Evolutionary conservation across 2,888 invertebrate genomes (phyloP), one percentile per base, ranked within the genome.

Genomic region (Uropetala carovei): DNA sequence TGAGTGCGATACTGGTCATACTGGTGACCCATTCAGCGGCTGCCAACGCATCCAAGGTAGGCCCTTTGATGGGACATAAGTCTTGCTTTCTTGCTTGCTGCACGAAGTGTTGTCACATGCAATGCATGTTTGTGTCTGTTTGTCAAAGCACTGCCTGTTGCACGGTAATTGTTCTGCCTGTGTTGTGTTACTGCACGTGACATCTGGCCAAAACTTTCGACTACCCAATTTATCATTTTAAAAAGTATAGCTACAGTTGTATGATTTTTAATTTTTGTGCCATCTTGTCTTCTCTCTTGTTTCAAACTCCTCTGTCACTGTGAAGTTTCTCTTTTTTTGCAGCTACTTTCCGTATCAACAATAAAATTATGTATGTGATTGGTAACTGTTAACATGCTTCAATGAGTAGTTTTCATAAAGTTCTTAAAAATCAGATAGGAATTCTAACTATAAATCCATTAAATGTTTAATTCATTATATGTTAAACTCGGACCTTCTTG

Each of bases 1-100:
- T 94, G 97, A 97, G 93, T 98, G 98, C 94, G 96, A 97, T 93
- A 97, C 97, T 94, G 98, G 98, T 93, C 98, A 97, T 94, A 97
- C 97, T 93, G 98, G 98, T 92, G 97, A 98, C 95, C 97, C 98
- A 59, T 95, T 96, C 89, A 94, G 95, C 92, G 95, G 96, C 92
- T 97, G 97, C 94, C 94, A 95, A 57, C 93, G 95, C 57, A 94
- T 94, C 18, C 94, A 68, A 92, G 92, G 92, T 92, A 86, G 89
- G 89, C 89, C 89, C 89, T 89, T 60, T 18, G 89, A 89, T 64
- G 89, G 89, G 43, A 89, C 27, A 10, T 43, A n/a, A 43, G n/a
- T 16, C 18, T 64, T 56, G 89, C 56, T 89, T 89, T 89, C 89
- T 89, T 89, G 89, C 89, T 89, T 89, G 89, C 89, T 89, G 89